Percentiles rank a stretch among this genome's conserved stretches.
phyloP scores from a whole-genome alignment of 2,888 invertebrate genomes.

The Dasysyrphus albostriatus region DNA sequence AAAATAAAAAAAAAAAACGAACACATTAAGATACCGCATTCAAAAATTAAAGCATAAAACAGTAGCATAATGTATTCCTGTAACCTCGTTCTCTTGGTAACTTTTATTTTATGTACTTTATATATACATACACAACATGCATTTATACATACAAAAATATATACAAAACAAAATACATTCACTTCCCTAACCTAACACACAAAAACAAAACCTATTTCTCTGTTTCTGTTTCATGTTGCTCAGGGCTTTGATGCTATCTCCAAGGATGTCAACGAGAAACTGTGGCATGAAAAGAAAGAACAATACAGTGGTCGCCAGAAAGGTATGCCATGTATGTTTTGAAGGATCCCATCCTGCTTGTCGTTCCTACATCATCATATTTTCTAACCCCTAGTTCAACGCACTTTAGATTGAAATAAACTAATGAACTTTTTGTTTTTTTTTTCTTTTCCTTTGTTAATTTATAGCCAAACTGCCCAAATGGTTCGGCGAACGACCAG shows the following conservation, averaged over 20 bases:
- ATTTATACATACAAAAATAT: constrained; percentile 8
- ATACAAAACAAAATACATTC: constrained; percentile 11
- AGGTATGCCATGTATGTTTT: constrained; percentile 87
- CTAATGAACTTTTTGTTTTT: constrained; percentile 24
- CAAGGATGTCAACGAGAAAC: constrained; percentile 94
- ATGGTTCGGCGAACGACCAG: constrained; percentile 98
- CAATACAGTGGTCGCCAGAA: constrained; percentile 95
- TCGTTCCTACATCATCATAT: constrained; percentile 18
- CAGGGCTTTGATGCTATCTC: constrained; percentile 94
- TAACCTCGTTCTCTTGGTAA: constrained; percentile 57
- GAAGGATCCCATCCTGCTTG: constrained; percentile 41
- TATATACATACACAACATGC: constrained; percentile 2
- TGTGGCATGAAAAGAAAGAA: constrained; percentile 94
- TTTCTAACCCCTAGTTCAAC: constrained; percentile 13
- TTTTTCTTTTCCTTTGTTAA: too few species aligned
- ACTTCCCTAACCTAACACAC: constrained; percentile 52
- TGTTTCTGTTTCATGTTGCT: constrained; percentile 76
- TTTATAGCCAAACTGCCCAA: constrained; percentile 94
- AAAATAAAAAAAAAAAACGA: constrained; percentile 26
- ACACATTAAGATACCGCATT: neutral
- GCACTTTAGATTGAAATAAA: neutral
- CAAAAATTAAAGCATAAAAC: constrained; percentile 22
- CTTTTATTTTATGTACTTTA: constrained; percentile 38
- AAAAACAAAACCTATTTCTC: constrained; percentile 56
- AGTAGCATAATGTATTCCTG: constrained; percentile 60